Conservation (phyloP, 2,113 vertebrate genomes). For the Corythoichthys intestinalis region DNA sequence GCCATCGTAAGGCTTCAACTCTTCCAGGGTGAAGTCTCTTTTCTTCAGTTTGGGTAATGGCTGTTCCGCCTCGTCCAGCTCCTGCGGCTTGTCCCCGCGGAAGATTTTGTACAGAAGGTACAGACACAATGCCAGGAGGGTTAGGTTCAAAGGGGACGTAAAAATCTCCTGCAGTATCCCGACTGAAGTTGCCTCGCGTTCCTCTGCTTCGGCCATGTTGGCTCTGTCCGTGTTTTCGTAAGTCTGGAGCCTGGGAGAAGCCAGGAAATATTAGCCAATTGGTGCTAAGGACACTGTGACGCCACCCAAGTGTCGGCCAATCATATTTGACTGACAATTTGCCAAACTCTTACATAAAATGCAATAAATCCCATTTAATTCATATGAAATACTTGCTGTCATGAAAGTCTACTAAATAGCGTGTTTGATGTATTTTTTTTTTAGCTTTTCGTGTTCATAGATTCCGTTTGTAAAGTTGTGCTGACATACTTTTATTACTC, state of each 20-base stretch:
- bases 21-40: conserved; percentile 82
- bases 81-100: conserved; percentile 78
- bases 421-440: background rate
- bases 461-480: no score
- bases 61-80: conserved; percentile 61
- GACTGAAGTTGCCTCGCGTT: conserved; percentile 66
- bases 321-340: conserved; percentile 1
- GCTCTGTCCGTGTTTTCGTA: conserved; percentile 9
- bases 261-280: conserved; percentile 33
- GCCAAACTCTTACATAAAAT: conserved; percentile 4
- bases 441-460: background rate
- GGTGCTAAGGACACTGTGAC: background rate
- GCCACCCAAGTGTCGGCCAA: conserved; percentile 20
- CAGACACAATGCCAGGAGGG: conserved; percentile 84
- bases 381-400: background rate
- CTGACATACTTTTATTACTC: no score
- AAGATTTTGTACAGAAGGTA: conserved; percentile 91
- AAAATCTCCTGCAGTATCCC: conserved; percentile 87
- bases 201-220: conserved; percentile 73
- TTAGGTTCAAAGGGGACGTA: conserved; percentile 87
- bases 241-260: background rate
- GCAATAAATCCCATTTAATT: background rate
- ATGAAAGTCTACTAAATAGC: background rate
- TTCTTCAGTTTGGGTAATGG: conserved; percentile 81
- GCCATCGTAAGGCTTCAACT: conserved; percentile 84